Evolutionary conservation across 2,113 vertebrate genomes (phyloP).

Genomic region (Illadopsis cleaveri): DNA sequence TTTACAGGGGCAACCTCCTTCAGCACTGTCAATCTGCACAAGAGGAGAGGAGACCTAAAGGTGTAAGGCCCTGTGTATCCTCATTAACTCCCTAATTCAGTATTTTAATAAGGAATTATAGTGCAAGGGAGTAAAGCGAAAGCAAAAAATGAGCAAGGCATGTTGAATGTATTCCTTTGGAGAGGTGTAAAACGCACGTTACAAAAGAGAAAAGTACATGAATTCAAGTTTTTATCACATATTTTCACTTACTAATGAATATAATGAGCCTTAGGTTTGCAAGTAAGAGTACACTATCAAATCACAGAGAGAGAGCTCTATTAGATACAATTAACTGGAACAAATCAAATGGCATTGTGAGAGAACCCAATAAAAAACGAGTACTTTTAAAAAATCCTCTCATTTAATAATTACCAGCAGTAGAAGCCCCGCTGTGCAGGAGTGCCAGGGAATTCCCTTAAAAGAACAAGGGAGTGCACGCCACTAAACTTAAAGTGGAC

Average conservation of each 20-base stretch:
- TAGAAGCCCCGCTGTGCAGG: background rate
- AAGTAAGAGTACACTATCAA: background rate
- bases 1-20: background rate
- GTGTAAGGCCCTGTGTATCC: background rate
- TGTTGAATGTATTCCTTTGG: background rate
- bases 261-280: background rate
- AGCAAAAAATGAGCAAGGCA: background rate
- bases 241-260: background rate
- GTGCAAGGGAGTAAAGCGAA: background rate
- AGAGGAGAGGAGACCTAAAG: background rate
- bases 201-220: background rate
- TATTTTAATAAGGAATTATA: background rate
- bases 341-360: background rate
- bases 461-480: background rate
- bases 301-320: background rate
- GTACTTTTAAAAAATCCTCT: background rate
- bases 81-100: background rate
- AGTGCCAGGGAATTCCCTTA: background rate
- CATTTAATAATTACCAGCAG: background rate
- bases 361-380: background rate
- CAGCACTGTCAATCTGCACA: background rate
- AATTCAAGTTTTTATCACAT: background rate
- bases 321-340: background rate
- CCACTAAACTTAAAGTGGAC: background rate
- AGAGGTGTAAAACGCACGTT: background rate